Conservation (phyloP, 2,113 vertebrate genomes). For the Nycticryphes semicollaris region DNA sequence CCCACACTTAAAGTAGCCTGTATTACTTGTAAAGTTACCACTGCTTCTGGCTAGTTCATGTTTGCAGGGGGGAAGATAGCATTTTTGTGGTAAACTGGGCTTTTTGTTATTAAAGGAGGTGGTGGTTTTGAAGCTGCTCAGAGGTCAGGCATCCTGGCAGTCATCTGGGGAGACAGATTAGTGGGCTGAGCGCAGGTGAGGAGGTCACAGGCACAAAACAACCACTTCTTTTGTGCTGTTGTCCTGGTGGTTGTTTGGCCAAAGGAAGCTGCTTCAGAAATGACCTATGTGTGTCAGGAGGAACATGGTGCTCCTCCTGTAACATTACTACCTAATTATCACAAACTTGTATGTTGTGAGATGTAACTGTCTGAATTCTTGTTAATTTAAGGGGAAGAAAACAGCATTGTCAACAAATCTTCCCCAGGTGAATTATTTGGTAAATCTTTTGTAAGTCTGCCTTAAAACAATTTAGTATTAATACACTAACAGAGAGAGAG, state of each 20-base stretch:
- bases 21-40: neutral
- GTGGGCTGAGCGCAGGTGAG: neutral
- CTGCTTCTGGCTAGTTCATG: neutral
- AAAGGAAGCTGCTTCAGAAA: neutral
- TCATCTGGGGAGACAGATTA: slow-evolving; percentile 9
- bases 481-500: neutral
- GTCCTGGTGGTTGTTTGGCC: neutral
- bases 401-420: neutral
- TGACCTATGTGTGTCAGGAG: neutral
- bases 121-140: slow-evolving; percentile 5
- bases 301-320: neutral
- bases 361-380: neutral
- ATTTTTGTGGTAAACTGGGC: slow-evolving; percentile 25
- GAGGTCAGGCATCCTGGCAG: slow-evolving; percentile 31
- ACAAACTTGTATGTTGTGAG: neutral
- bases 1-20: neutral
- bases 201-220: neutral
- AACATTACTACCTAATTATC: neutral
- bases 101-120: neutral
- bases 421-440: neutral
- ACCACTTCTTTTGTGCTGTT: neutral
- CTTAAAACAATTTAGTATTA: neutral
- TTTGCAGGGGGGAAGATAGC: neutral
- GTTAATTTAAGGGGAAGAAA: neutral
- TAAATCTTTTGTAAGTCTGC: neutral